These are phyloP conservation scores for Seira sanloemensis DNA, from an alignment of 2,888 invertebrate species.

Conservation along the genomic window DNA sequence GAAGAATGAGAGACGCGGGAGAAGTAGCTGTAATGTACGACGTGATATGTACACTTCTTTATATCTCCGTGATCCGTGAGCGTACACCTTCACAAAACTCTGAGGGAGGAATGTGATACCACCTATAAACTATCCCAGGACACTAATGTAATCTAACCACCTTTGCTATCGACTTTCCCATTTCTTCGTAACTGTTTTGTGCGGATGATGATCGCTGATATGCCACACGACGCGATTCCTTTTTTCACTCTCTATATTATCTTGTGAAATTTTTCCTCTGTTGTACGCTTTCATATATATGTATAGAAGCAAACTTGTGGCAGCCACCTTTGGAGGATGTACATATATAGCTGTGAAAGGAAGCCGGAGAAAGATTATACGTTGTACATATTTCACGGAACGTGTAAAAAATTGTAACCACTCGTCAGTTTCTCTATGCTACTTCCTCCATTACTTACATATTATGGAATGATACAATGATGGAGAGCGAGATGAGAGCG, in stretches of 20 bases:
- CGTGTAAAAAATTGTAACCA: constrained; percentile 19
- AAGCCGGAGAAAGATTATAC: constrained; percentile 16
- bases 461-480: constrained; percentile 20
- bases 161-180: constrained; percentile 62
- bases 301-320: not conserved
- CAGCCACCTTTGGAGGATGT: too few species aligned
- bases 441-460: constrained; percentile 52
- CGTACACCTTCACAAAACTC: constrained; percentile 35
- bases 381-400: constrained; percentile 13
- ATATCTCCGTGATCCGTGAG: constrained; percentile 7
- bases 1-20: constrained; percentile 17
- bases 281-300: not conserved
- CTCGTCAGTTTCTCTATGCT: constrained; percentile 16
- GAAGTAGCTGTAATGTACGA: constrained; percentile 37
- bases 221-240: constrained; percentile 35
- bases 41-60: constrained; percentile 32
- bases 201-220: constrained; percentile 42
- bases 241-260: not conserved
- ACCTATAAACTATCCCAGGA: constrained; percentile 64
- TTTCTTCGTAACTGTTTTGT: constrained; percentile 49
- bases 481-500: not conserved
- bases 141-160: constrained; percentile 65
- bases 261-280: not conserved
- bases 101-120: constrained; percentile 53
- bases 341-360: not conserved